A percentile compares a stretch with the other conserved stretches of the same genome.
Evolutionary conservation across 1,140 invertebrate species (phyloP).

Genomic region (Dinoponera quadriceps): DNA sequence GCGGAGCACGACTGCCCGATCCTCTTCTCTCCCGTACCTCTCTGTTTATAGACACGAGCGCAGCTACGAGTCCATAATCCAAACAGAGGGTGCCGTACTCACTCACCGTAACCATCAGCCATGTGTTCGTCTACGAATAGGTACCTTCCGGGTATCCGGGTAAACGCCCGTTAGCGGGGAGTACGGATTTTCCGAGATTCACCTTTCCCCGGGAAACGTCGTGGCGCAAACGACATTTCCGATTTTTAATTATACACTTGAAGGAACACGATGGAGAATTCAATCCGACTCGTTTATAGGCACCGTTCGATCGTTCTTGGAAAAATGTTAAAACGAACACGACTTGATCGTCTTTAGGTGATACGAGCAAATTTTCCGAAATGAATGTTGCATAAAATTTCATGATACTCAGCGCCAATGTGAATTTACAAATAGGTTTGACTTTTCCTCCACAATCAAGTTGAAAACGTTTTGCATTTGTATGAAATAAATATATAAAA

Average conservation of each 20-base stretch:
- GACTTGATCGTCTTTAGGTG: neutral
- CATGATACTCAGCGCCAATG: too few relatives aligned
- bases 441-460: too few relatives aligned
- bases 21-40: slow-evolving; percentile 61
- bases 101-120: slow-evolving; percentile 80
- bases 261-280: neutral
- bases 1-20: slow-evolving; percentile 71
- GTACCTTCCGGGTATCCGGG: slow-evolving; percentile 59
- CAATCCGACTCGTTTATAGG: neutral
- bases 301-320: neutral
- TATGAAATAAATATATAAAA: too few relatives aligned
- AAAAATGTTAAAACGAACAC: neutral
- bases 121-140: slow-evolving; percentile 76
- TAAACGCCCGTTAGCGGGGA: slow-evolving; percentile 42
- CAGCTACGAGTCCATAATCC: slow-evolving; percentile 76
- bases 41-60: slow-evolving; percentile 78
- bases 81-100: slow-evolving; percentile 80
- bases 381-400: too few relatives aligned
- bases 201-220: neutral
- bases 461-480: too few relatives aligned
- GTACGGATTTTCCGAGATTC: slow-evolving; percentile 46
- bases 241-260: neutral
- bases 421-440: too few relatives aligned
- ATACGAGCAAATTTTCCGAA: too few relatives aligned
- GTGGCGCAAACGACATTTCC: neutral